Conservation (phyloP, 2,888 invertebrate genomes). For the Pyrrhosoma nymphula region DNA sequence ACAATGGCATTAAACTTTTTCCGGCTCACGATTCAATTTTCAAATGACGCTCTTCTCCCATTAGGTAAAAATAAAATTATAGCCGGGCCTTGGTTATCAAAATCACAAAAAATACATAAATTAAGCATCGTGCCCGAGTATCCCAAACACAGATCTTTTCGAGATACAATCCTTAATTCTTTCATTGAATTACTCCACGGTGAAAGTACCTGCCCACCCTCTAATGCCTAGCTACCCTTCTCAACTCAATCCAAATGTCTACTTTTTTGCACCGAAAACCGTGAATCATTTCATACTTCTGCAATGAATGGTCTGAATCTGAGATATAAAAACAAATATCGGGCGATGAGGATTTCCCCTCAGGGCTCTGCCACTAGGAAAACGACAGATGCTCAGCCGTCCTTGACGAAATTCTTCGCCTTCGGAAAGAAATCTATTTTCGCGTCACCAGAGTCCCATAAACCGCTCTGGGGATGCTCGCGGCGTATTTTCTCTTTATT, state of each 20-base stretch:
- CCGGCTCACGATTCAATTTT: too few species aligned
- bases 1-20: too few species aligned
- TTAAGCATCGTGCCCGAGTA: too few species aligned
- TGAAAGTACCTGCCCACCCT: too few species aligned
- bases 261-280: background rate
- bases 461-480: constrained; percentile 19
- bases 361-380: background rate
- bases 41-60: too few species aligned
- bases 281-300: background rate
- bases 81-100: too few species aligned
- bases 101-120: too few species aligned
- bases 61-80: too few species aligned
- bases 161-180: too few species aligned
- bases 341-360: background rate
- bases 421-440: constrained; percentile 15
- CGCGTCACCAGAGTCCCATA: constrained; percentile 7
- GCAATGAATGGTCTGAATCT: background rate
- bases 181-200: too few species aligned
- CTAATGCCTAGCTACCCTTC: background rate
- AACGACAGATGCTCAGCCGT: background rate
- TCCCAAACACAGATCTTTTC: too few species aligned
- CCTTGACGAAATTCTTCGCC: background rate
- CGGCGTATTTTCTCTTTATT: background rate
- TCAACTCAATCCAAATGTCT: background rate
- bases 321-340: background rate